Percentiles rank a stretch among this genome's conserved stretches.
These are phyloP conservation scores for Campylorhamphus procurvoides DNA, from an alignment of 2,113 vertebrate genomes.

Conservation along the genomic window DNA sequence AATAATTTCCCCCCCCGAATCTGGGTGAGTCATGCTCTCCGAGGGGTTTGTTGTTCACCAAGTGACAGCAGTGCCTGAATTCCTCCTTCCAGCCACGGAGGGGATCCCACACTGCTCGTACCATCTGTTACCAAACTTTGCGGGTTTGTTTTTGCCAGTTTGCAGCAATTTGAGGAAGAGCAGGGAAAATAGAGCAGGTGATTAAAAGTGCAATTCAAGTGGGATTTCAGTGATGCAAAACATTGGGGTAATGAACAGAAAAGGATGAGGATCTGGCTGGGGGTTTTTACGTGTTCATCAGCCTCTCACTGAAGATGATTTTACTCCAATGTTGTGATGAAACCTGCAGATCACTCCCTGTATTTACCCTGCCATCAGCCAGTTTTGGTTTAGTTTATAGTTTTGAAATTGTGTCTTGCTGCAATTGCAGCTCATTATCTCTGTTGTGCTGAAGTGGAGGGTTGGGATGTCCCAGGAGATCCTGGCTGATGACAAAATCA, in stretches of 20 bases:
- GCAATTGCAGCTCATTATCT: slow-evolving; percentile 45
- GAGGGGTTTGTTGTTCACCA: background rate
- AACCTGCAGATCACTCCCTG: background rate
- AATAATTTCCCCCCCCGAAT: background rate
- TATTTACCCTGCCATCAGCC: background rate
- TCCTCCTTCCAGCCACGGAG: background rate
- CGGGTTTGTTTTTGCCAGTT: background rate
- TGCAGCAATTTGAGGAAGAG: slow-evolving; percentile 7
- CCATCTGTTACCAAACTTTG: slow-evolving; percentile 21
- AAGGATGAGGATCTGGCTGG: background rate
- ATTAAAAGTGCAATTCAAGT: background rate
- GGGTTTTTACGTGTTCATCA: background rate
- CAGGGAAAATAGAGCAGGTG: background rate
- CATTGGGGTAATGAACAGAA: background rate
- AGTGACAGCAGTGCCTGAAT: background rate
- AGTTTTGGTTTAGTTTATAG: background rate
- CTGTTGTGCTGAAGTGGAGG: slow-evolving; percentile 9
- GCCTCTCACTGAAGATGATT: background rate
- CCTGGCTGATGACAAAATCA: slow-evolving; percentile 43
- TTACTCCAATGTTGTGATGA: background rate
- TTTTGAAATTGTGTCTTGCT: background rate
- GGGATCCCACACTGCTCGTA: background rate
- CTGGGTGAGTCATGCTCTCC: background rate
- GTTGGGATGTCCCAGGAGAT: slow-evolving; percentile 24
- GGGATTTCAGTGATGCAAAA: background rate